These are phyloP conservation scores for Acrocephalus kingi DNA, from an alignment of 2,113 vertebrate genomes.

Conservation along the genomic window DNA sequence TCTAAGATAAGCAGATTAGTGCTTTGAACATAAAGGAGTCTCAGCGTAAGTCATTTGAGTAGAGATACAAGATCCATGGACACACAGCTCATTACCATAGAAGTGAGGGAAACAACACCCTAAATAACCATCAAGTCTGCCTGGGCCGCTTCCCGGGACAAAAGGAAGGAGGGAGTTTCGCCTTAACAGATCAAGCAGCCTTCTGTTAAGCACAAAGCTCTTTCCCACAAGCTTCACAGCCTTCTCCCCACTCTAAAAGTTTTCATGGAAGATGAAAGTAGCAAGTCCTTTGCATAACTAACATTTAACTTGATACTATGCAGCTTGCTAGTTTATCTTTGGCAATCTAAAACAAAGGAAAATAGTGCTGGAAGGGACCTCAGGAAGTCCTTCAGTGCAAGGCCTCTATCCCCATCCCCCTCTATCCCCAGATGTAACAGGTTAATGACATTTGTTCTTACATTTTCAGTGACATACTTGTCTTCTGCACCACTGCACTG, in stretches of 20 bases:
- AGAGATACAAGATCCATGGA: not conserved
- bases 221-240: not conserved
- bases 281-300: not conserved
- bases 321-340: not conserved
- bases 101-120: not conserved
- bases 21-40: not conserved
- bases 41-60: not conserved
- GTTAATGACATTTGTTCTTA: not conserved
- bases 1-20: not conserved
- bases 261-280: not conserved
- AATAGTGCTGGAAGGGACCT: not conserved
- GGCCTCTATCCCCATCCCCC: not conserved
- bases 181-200: not conserved
- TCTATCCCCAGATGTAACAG: not conserved
- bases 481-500: not conserved
- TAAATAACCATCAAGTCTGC: not conserved
- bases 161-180: not conserved
- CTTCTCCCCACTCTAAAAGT: not conserved
- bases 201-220: not conserved
- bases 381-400: not conserved
- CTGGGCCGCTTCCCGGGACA: rapidly evolving
- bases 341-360: not conserved
- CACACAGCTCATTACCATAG: not conserved
- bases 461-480: not conserved
- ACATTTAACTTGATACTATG: not conserved